Base-by-base conservation (phyloP, 2,888 invertebrate genomes). In the Orgyia antiqua region DNA sequence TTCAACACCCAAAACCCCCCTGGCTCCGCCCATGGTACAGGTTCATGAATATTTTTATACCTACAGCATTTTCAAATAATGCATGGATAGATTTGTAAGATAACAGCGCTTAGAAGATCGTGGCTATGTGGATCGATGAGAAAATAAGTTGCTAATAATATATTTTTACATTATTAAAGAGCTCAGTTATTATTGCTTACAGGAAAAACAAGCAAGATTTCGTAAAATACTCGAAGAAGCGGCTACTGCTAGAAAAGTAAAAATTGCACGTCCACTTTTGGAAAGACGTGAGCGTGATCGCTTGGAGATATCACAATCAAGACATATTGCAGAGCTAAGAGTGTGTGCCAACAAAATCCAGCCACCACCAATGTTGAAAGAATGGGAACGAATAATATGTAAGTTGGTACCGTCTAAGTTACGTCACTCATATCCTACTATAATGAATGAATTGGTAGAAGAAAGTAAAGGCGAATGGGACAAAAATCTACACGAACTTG, bases 321-420 rank as follows among this genome's bases (percentile, higher is more conserved):
- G 84, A 27, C 88, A 89, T 46, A 83, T 89, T 27, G 77, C 84
- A 13, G 84, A 88, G 10, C 58, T 92, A 13, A 74, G 89, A n/a
- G 69, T 80, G 42, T 88, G 87, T 51, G 91, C 90, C 0, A 74
- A 88, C 2, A 71, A 87, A 40, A 84, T 91, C 25, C 77, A 88
- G 23, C 89, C 89, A 3, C 89, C 90, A 0, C 87, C 87, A 4
- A 91, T 92, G 89, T 78, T 89, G 1, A 78, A 83, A 13, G 80
- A 87, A 20, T 90, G 90, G 71, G 91, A 92, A 65, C 59, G 77
- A 5, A 89, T 87, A 54, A 92, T 94, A 34, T 72, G 84, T 27
- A 82, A 73, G 29, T 87, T 88, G 27, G 83, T 91, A 0, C 89
- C 89, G 0, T 60, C 68, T 0, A 79, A 82, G 27, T 66, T 92